Evolutionary conservation across 2,797 vertebrate species (phyloP), one percentile per base, ranked within the genome.

Genomic region (Sebastes hubbsi): DNA sequence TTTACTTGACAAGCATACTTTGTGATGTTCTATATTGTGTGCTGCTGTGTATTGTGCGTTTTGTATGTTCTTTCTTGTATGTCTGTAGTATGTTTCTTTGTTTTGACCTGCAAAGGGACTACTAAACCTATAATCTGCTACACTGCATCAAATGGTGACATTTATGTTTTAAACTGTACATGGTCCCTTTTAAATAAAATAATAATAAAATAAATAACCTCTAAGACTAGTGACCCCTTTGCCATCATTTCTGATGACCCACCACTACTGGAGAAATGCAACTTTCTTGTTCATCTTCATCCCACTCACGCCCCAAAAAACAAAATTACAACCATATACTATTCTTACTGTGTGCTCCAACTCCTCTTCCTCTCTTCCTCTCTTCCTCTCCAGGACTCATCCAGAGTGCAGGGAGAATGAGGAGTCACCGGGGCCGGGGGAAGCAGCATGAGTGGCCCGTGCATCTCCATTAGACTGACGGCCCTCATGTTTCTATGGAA

Each of bases 401-500:
- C 80, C 49, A 67, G 60, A 84, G 87, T 83, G 91, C 88, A 89
- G 94, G 85, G 96, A 99, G 97, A 97, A 99, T 99, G 98, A 98
- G 96, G 98, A 97, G 88, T 95, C 96, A 95, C 93, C 95, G 97
- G 96, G 95, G 96, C 94, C 94, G 96, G 96, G 95, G 96, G 97
- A 97, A 98, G 96, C 96, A 99, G 97, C 96, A 99, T 99, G 98
- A 97, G 96, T 97, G 98, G 97, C 97, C 96, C 94, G 93, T 96
- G 97, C 97, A 96, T 96, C 96, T 97, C 94, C 96, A 94, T 96
- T 99, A 98, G 98, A 97, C 97, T 95, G 95, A 88, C 95, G 96
- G 96, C 96, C 97, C 97, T 98, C 96, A 98, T 99, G 98, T 97
- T 97, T 98, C 97, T 97, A 98, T 98, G 98, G 97, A 96, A 97